These are phyloP conservation scores for Neodiprion fabricii DNA, from an alignment of 1,140 invertebrate genomes.

Conservation along the genomic window DNA sequence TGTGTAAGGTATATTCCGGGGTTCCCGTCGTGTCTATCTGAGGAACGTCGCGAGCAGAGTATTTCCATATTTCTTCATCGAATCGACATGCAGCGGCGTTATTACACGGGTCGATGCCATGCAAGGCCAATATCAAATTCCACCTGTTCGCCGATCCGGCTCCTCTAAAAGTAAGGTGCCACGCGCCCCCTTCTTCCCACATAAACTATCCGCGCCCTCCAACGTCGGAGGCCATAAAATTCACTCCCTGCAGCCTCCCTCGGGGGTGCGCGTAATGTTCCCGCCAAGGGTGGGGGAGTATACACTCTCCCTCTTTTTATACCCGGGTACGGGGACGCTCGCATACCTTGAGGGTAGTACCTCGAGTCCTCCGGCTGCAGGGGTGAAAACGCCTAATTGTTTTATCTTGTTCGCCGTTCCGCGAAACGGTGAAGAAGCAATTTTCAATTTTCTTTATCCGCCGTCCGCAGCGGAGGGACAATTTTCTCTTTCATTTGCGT, in stretches of 20 bases:
- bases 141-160: background rate
- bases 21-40: too few species aligned
- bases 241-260: background rate
- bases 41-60: background rate
- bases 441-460: background rate
- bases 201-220: background rate
- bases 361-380: background rate
- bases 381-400: constrained; percentile 1
- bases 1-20: too few species aligned
- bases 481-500: too few species aligned
- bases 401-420: background rate
- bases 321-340: too few species aligned
- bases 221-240: background rate
- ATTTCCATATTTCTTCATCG: background rate
- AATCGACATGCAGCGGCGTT: too few species aligned
- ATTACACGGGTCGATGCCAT: background rate
- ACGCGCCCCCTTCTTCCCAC: background rate
- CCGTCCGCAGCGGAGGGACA: too few species aligned
- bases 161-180: background rate
- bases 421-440: constrained; percentile 3
- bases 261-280: background rate
- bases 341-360: too few species aligned
- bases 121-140: background rate
- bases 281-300: background rate
- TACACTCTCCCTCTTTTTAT: too few species aligned